Conservation (phyloP, 1,140 invertebrate species). For the Acromyrmex charruanus region DNA sequence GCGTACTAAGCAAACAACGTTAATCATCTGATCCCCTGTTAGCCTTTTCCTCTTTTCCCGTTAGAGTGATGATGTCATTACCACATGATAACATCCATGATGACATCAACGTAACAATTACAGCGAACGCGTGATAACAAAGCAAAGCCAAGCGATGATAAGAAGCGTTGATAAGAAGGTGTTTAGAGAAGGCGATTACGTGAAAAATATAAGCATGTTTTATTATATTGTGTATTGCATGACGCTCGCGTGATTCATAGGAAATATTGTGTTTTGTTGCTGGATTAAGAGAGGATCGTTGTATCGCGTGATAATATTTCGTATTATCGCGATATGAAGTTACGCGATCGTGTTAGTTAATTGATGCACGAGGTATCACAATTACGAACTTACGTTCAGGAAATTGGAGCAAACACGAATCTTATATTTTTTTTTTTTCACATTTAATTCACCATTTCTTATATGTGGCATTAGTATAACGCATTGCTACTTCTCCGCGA, state of each 20-base stretch:
- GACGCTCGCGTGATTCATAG: not conserved
- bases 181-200: not conserved
- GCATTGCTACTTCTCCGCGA: not conserved
- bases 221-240: not conserved
- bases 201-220: not conserved
- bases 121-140: not conserved
- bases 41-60: conserved; percentile 36
- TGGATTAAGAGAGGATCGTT: not conserved
- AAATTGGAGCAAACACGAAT: conserved; percentile 7
- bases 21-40: conserved; percentile 71
- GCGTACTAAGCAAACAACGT: conserved; percentile 79
- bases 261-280: conserved; percentile 1
- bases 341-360: conserved; percentile 17
- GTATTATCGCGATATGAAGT: not conserved
- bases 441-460: not conserved
- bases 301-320: conserved; percentile 10
- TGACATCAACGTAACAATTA: conserved; percentile 44
- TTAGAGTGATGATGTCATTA: conserved; percentile 57
- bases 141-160: conserved; percentile 7
- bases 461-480: not conserved
- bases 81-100: conserved; percentile 10
- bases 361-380: not conserved
- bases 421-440: not conserved
- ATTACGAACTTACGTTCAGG: not conserved
- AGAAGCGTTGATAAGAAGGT: not conserved